These are phyloP conservation scores for Diceros bicornis DNA, from an alignment of 2,797 vertebrate species.

Conservation along the genomic window DNA sequence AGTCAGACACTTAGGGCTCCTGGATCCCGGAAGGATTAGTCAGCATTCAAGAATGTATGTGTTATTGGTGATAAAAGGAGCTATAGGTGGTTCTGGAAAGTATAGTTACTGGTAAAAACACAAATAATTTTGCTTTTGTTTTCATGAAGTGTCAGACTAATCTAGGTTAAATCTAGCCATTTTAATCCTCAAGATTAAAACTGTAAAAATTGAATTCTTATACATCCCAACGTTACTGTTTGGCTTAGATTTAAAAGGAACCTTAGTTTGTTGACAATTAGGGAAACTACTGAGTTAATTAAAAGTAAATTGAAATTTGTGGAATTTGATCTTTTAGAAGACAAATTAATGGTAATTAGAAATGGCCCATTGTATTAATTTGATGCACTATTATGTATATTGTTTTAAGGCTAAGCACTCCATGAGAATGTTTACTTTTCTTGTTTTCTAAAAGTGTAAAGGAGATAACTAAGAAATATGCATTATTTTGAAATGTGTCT, in stretches of 20 bases:
- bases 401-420: not conserved
- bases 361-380: not conserved
- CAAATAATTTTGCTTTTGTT: not conserved
- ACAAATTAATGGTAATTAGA: not conserved
- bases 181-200: not conserved
- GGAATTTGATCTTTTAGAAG: conserved; percentile 20
- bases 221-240: not conserved
- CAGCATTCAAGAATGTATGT: not conserved
- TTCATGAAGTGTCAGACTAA: not conserved
- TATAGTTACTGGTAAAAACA: not conserved
- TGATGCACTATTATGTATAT: not conserved
- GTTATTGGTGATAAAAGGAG: not conserved
- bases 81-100: not conserved
- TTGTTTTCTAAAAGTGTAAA: not conserved
- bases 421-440: not conserved
- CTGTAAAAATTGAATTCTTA: not conserved
- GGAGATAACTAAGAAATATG: not conserved
- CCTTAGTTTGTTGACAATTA: not conserved
- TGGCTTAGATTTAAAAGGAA: not conserved
- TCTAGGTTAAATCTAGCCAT: not conserved
- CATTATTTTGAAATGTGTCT: not conserved
- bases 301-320: conserved; percentile 21
- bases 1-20: not conserved
- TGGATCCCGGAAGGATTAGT: not conserved
- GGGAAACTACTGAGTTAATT: not conserved